These are phyloP conservation scores for Atopsyche davidsoni DNA, from an alignment of 1,140 invertebrate species.

Conservation along the genomic window DNA sequence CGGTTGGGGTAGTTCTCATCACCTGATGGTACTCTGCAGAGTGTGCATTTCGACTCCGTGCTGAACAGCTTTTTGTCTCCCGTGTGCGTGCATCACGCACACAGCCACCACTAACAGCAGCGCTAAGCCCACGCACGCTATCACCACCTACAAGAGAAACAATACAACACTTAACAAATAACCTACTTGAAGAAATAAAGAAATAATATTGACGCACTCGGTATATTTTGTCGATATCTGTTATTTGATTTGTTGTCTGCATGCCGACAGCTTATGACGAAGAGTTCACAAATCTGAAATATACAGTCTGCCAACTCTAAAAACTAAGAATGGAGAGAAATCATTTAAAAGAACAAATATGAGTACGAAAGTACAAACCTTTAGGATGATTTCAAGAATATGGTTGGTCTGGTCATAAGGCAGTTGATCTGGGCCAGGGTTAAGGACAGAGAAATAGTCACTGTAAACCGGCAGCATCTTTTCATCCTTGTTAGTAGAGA, in stretches of 20 bases:
- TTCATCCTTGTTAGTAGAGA: too few species aligned
- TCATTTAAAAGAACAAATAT: too few species aligned
- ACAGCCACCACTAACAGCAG: slow-evolving; percentile 59
- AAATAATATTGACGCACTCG: not conserved
- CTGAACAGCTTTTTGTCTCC: slow-evolving; percentile 62
- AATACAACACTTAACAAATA: not conserved
- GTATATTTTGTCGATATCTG: too few species aligned
- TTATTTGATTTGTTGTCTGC: too few species aligned
- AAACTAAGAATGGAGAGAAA: too few species aligned
- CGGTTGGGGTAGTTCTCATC: not conserved
- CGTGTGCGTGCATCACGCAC: slow-evolving; percentile 66
- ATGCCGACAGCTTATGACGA: too few species aligned
- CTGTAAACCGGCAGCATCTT: slow-evolving; percentile 49
- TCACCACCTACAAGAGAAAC: slow-evolving; percentile 42
- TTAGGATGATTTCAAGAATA: too few species aligned
- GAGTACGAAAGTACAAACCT: too few species aligned
- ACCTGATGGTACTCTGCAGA: slow-evolving; percentile 45
- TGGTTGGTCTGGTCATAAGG: too few species aligned
- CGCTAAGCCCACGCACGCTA: slow-evolving; percentile 59
- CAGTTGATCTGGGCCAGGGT: slow-evolving; percentile 47
- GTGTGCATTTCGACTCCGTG: slow-evolving; percentile 74
- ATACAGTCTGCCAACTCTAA: too few species aligned
- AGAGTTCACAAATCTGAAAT: too few species aligned
- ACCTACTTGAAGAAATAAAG: not conserved
- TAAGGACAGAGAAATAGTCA: slow-evolving; percentile 51